Conservation (phyloP, 2,797 vertebrate species). For the Ctenopoma multispine region DNA sequence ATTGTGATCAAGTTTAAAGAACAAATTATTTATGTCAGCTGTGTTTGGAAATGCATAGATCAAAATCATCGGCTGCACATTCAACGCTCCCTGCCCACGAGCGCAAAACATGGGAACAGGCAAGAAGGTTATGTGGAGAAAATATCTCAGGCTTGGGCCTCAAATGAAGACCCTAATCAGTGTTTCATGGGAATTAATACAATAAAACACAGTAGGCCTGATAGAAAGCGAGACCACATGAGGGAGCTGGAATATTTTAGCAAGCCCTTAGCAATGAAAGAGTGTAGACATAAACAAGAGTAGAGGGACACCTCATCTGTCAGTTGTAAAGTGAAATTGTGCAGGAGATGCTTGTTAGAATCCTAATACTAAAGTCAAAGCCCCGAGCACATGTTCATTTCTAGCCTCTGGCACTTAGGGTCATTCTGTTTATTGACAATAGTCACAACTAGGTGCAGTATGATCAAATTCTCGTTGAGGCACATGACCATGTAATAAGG, state of each 20-base stretch:
- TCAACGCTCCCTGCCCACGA: too few relatives aligned
- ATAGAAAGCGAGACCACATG: constrained; percentile 31
- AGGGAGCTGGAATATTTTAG: constrained; percentile 66
- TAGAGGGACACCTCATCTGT: neutral
- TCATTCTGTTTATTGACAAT: too few relatives aligned
- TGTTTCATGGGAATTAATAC: constrained; percentile 69
- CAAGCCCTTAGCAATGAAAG: constrained; percentile 60
- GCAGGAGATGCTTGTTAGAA: constrained; percentile 5
- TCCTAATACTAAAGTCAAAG: neutral
- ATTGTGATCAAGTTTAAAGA: neutral
- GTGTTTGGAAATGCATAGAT: constrained; percentile 16
- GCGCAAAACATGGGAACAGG: constrained; percentile 12
- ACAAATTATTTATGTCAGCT: constrained; percentile 20
- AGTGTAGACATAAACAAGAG: constrained; percentile 13
- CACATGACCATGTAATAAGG: constrained; percentile 11
- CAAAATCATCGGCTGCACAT: constrained; percentile 4
- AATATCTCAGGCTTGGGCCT: constrained; percentile 22
- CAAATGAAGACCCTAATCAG: constrained; percentile 55
- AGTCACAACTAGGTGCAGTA: neutral
- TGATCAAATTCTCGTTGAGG: constrained; percentile 19
- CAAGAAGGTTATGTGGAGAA: constrained; percentile 20
- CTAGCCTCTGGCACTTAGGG: neutral
- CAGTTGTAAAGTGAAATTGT: neutral
- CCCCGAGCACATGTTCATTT: constrained; percentile 2
- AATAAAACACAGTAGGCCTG: constrained; percentile 38